phyloP scores from a whole-genome alignment of 2,797 vertebrate species.

The Chelon labrosus region DNA sequence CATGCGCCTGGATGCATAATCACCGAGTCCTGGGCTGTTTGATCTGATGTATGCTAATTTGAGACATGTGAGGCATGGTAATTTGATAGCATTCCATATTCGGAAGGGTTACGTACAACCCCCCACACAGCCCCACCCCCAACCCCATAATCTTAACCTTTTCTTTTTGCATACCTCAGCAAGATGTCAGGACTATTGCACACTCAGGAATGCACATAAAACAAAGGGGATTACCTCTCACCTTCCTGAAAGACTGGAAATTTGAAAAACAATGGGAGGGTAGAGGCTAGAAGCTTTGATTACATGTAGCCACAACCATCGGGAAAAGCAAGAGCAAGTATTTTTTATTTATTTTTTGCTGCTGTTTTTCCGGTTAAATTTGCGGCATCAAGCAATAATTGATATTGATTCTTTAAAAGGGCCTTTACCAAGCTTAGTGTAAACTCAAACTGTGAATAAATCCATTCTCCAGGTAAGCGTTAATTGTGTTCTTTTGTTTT shows the following conservation, averaged over 20 bases:
- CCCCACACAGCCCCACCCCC: slow-evolving; percentile 12
- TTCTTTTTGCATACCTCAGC: slow-evolving; percentile 66
- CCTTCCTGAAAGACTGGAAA: slow-evolving; percentile 8
- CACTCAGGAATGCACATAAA: slow-evolving; percentile 18
- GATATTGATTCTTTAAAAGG: not conserved
- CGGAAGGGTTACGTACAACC: slow-evolving; percentile 14
- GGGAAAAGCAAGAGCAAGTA: not conserved
- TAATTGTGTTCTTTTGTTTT: slow-evolving; percentile 7
- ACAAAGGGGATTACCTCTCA: slow-evolving; percentile 36
- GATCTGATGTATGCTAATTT: slow-evolving; percentile 81
- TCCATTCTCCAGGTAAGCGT: not conserved
- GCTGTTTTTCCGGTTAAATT: not conserved
- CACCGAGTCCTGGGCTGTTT: slow-evolving; percentile 68
- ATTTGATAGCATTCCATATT: slow-evolving; percentile 73
- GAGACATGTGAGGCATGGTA: slow-evolving; percentile 76
- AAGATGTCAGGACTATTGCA: slow-evolving; percentile 35
- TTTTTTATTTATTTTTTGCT: not conserved
- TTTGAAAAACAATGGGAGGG: not conserved
- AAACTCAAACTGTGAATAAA: not conserved
- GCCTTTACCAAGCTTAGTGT: not conserved
- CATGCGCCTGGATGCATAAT: slow-evolving; percentile 70
- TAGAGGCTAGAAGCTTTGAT: slow-evolving; percentile 9
- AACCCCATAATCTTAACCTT: slow-evolving; percentile 50
- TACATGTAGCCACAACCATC: slow-evolving; percentile 6
- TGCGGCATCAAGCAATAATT: not conserved